These are phyloP conservation scores for Clarias gariepinus DNA, from an alignment of 2,113 vertebrate genomes.

Conservation along the genomic window DNA sequence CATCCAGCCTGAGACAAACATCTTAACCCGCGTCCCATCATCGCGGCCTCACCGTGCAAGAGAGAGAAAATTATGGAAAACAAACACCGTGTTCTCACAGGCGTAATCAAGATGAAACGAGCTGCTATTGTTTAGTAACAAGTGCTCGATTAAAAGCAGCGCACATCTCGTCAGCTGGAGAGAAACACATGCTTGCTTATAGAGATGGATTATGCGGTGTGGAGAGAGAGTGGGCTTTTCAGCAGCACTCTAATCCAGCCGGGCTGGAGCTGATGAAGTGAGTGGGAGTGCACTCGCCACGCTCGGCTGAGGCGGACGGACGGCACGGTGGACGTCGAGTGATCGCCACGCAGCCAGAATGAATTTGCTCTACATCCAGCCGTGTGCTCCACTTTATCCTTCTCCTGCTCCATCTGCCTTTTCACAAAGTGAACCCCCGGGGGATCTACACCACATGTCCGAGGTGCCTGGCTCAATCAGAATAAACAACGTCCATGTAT, in stretches of 20 bases:
- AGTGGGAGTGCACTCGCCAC: slow-evolving; percentile 39
- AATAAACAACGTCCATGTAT: neutral
- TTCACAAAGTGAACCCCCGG: neutral
- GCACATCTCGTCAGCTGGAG: slow-evolving; percentile 17
- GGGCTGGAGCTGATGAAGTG: slow-evolving; percentile 24
- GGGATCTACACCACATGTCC: neutral
- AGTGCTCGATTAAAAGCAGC: slow-evolving; percentile 20
- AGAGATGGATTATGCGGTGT: slow-evolving; percentile 48
- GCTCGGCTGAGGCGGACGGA: slow-evolving; percentile 15
- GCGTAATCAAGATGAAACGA: slow-evolving; percentile 23
- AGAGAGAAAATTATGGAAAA: neutral
- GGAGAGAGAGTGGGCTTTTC: slow-evolving; percentile 36
- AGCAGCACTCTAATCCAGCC: slow-evolving; percentile 41
- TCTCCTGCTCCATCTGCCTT: slow-evolving; percentile 29
- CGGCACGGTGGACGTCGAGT: slow-evolving; percentile 11
- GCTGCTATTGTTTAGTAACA: slow-evolving; percentile 32
- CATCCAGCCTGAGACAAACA: neutral
- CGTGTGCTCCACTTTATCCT: slow-evolving; percentile 12
- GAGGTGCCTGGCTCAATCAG: neutral
- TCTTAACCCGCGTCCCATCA: slow-evolving; percentile 2
- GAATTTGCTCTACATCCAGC: slow-evolving; percentile 20
- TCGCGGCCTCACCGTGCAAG: neutral
- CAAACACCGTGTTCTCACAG: neutral
- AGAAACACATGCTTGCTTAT: slow-evolving; percentile 36
- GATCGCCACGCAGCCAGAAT: neutral